Conservation (phyloP, 2,113 vertebrate genomes). For the Campylomormyrus numenius region DNA sequence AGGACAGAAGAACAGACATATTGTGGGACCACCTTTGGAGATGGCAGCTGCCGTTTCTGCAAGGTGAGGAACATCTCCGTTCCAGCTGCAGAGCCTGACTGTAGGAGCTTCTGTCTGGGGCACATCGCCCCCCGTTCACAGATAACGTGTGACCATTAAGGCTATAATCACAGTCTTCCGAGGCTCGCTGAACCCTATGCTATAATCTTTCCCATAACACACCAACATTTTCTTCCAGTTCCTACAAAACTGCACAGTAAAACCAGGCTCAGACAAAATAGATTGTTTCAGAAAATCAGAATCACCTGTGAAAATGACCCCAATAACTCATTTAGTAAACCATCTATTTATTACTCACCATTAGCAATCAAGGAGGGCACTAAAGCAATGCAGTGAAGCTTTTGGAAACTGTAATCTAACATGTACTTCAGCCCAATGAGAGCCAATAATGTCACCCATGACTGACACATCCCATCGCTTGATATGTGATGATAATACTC, state of each 20-base stretch:
- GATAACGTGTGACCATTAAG: not conserved
- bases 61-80: not conserved
- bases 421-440: not conserved
- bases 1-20: not conserved
- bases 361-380: not conserved
- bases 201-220: not conserved
- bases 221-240: not conserved
- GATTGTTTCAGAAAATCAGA: not conserved
- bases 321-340: not conserved
- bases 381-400: not conserved
- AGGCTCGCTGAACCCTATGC: not conserved
- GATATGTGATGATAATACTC: not conserved
- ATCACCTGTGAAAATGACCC: not conserved
- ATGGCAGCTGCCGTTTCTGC: not conserved
- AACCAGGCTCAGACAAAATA: not conserved
- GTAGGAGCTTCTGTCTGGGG: not conserved
- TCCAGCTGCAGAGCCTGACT: not conserved
- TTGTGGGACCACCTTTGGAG: not conserved
- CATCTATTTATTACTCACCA: not conserved
- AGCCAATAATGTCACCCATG: not conserved
- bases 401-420: not conserved
- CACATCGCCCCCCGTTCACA: not conserved
- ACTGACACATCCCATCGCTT: not conserved
- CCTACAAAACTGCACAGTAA: not conserved
- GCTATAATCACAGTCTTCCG: not conserved